These are phyloP conservation scores for Hyposoter dolosus DNA, from an alignment of 2,888 invertebrate genomes.

Conservation along the genomic window DNA sequence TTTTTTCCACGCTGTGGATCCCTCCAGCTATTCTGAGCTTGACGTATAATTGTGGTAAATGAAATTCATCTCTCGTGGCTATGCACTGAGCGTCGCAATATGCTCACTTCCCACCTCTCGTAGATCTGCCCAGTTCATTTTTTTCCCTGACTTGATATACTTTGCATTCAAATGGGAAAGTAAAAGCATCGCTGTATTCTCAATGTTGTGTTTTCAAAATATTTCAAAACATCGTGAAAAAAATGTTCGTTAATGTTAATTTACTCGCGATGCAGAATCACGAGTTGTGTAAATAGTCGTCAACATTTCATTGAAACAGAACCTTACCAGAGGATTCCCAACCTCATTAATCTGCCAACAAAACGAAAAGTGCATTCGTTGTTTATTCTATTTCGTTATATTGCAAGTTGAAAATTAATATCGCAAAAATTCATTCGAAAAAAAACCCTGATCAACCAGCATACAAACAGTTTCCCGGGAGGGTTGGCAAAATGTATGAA, in stretches of 20 bases:
- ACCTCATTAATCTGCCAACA: too few species aligned
- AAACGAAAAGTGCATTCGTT: too few species aligned
- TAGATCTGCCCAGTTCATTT: constrained; percentile 27
- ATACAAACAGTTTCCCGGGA: constrained; percentile 9
- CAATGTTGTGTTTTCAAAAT: too few species aligned
- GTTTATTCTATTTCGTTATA: too few species aligned
- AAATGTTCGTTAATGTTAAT: too few species aligned
- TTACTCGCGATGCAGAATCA: too few species aligned
- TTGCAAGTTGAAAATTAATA: not conserved
- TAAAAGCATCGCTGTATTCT: not conserved
- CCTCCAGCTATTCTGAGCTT: constrained; percentile 35
- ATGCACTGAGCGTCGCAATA: constrained; percentile 55
- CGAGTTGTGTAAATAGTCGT: too few species aligned
- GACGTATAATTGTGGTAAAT: constrained; percentile 77
- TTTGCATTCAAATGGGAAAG: constrained; percentile 70
- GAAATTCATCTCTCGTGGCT: constrained; percentile 75
- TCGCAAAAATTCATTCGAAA: not conserved
- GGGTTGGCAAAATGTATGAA: constrained; percentile 46
- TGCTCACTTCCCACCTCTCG: constrained; percentile 45
- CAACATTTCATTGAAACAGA: too few species aligned
- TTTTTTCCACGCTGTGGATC: constrained; percentile 16
- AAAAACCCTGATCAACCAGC: not conserved
- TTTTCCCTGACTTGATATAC: not conserved
- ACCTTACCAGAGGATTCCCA: too few species aligned
- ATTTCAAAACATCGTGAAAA: too few species aligned